Evolutionary conservation across 2,797 vertebrate species (phyloP), one percentile per base, ranked within the genome.

Genomic region (Sciaenops ocellatus): DNA sequence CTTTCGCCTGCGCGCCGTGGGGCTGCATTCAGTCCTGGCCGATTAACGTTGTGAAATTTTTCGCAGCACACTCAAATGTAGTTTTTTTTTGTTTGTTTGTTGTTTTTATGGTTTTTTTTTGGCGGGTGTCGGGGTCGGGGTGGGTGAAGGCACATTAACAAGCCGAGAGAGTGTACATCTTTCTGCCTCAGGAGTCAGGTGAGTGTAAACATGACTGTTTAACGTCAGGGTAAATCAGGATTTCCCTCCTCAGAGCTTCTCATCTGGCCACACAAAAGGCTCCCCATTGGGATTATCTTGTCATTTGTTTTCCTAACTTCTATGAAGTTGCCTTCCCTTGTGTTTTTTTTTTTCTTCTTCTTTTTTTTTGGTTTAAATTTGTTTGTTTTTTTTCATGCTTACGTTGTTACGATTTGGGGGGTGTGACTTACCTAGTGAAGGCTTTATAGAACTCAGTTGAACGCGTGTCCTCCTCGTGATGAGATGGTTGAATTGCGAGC

Each of bases 251-350:
- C 87, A 83, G 87, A 91, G 78, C 78, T 68, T 91, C 89, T 92
- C 47, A 47, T 89, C 92, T 88, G 90, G 90, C 87, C 89, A 92
- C 88, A 84, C 93, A 94, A 94, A 91, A 92, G 82, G 88, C 93
- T 95, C 97, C 97, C 93, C 91, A 94, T 94, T 93, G 93, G 93
- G 93, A 97, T 93, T 87, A 92, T 95, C 93, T 94, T 78, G 87
- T 94, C 93, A 90, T 88, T 93, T 91, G 91, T 93, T 94, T 90
- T 92, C 93, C 91, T 96, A 93, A 99, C 98, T 99, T 99, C 98
- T 98, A 96, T 99, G 98, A 99, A 99, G 98, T 99, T 99, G 97
- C 96, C 95, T 94, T 94, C 93, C 92, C 92, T 91, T 90, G 87
- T 91, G 89, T 90, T 69, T 77, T 81, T 85, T 85, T 87, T 73